Conservation (phyloP, 2,113 vertebrate genomes). For the Oryzias melastigma region DNA sequence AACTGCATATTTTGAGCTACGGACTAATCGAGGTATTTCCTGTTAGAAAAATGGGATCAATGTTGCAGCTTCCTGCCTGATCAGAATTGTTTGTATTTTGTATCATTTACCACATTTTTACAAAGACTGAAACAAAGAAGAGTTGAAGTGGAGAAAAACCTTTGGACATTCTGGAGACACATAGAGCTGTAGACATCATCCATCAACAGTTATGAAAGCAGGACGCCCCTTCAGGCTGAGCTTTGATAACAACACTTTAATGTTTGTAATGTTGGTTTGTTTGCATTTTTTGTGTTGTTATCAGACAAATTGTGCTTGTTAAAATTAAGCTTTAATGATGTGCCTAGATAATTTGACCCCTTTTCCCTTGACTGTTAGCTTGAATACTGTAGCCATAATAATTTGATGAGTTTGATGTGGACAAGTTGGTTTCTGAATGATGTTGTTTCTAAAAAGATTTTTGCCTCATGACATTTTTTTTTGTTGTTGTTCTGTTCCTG, state of each 20-base stretch:
- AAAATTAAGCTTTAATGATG: constrained; percentile 32
- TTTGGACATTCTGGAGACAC: constrained; percentile 36
- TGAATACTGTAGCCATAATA: constrained; percentile 52
- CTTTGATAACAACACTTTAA: constrained; percentile 10
- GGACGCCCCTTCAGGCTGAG: constrained; percentile 20
- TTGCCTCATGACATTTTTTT: too few species aligned
- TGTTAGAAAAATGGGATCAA: too few species aligned
- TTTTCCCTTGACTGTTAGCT: constrained; percentile 57
- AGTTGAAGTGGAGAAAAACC: constrained; percentile 6
- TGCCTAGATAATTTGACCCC: constrained; percentile 48
- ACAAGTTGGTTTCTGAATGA: neutral
- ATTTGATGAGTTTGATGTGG: constrained; percentile 13
- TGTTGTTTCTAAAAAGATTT: too few species aligned
- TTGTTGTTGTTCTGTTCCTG: too few species aligned
- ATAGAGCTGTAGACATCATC: constrained; percentile 43
- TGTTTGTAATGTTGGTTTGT: neutral
- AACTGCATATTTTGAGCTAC: too few species aligned
- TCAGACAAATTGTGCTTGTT: neutral
- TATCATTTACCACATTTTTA: neutral
- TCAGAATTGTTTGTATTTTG: neutral
- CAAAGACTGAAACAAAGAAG: constrained; percentile 6
- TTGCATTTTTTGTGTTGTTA: neutral
- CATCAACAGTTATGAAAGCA: constrained; percentile 24
- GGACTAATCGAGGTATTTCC: too few species aligned
- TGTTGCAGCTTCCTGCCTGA: too few species aligned